A percentile compares a stretch with the other conserved stretches of the same genome.
Evolutionary conservation across 2,113 vertebrate genomes (phyloP).

Genomic region (Oceanodroma tethys): DNA sequence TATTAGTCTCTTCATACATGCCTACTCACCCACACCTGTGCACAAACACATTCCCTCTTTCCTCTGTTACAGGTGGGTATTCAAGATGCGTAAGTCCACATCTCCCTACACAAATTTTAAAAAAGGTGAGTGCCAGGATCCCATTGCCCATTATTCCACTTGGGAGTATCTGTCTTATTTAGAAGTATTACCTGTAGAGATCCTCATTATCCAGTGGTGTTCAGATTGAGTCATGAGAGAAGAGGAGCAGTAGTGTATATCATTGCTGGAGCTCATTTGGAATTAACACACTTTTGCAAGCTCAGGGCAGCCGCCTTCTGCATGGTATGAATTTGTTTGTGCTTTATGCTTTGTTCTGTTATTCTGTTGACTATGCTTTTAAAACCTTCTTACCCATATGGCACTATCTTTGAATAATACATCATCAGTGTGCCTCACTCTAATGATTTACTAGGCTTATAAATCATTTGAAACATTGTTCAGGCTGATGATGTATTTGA

Average conservation of each 20-base stretch:
- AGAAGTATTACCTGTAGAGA: neutral
- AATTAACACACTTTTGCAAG: neutral
- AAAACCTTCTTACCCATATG: neutral
- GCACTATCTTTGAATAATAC: constrained; percentile 51
- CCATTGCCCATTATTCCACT: neutral
- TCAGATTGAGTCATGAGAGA: neutral
- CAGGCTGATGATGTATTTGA: constrained; percentile 49
- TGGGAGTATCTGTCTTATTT: neutral
- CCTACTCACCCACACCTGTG: neutral
- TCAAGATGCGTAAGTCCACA: neutral
- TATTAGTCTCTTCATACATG: neutral
- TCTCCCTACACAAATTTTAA: neutral
- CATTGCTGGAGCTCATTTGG: neutral
- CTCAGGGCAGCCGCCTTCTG: neutral
- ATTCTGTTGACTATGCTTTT: neutral
- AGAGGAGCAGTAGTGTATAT: neutral
- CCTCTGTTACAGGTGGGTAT: neutral
- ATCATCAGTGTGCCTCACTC: neutral
- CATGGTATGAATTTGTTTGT: neutral
- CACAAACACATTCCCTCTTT: neutral
- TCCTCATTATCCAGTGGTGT: neutral
- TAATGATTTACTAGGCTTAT: constrained; percentile 55
- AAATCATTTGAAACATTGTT: constrained; percentile 60
- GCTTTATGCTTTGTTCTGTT: neutral
- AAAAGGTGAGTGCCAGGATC: neutral